Percentiles rank a stretch among this genome's conserved stretches.
phyloP scores from a whole-genome alignment of 2,113 vertebrate genomes.

The Chascanopsetta lugubris region DNA sequence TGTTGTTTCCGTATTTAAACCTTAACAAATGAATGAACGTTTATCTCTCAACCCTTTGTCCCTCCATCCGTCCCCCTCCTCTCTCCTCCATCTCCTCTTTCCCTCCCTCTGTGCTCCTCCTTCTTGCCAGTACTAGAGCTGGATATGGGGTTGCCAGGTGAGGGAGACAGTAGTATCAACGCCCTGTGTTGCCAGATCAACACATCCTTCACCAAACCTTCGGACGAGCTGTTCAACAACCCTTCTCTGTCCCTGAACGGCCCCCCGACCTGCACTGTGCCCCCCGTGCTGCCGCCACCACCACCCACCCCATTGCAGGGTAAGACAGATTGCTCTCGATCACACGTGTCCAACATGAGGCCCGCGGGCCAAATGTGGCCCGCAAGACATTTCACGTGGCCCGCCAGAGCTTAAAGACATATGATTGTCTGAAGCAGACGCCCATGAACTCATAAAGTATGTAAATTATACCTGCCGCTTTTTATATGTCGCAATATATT shows the following conservation, averaged over 20 bases:
- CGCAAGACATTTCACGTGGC: too few relatives aligned
- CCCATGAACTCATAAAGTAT: too few relatives aligned
- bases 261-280: constrained; percentile 57
- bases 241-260: constrained; percentile 67
- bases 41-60: constrained; percentile 15
- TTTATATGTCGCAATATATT: too few relatives aligned
- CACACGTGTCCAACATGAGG: too few relatives aligned
- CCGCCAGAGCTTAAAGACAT: too few relatives aligned
- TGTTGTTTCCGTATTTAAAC: constrained; percentile 14
- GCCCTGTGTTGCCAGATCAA: constrained; percentile 90
- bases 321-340: constrained; percentile 35
- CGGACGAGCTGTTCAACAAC: constrained; percentile 79
- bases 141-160: constrained; percentile 79
- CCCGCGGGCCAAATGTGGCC: too few relatives aligned
- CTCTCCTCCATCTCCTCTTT: constrained; percentile 1
- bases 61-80: neutral
- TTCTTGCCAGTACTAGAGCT: constrained; percentile 79
- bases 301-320: constrained; percentile 76
- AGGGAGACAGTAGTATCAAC: constrained; percentile 83
- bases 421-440: too few relatives aligned
- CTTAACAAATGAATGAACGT: constrained; percentile 19
- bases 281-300: constrained; percentile 71
- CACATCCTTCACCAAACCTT: constrained; percentile 82
- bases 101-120: constrained; percentile 5
- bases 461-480: too few relatives aligned